Percentiles rank a stretch among this genome's conserved stretches.
phyloP scores from a whole-genome alignment of 2,797 vertebrate genomes.

The Argyrosomus regius region DNA sequence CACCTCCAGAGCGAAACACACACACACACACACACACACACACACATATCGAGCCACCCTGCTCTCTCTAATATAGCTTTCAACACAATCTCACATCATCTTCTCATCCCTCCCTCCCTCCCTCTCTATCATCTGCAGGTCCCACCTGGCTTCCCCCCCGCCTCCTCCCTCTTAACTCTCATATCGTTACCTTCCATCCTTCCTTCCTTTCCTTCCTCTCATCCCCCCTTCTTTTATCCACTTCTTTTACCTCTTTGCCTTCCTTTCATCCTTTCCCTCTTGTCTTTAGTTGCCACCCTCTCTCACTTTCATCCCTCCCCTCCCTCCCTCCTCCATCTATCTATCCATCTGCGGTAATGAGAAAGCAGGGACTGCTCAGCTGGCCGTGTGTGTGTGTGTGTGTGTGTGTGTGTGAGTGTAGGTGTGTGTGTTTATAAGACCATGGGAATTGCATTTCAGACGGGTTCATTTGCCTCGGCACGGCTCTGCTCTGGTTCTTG shows the following conservation, averaged over 20 bases:
- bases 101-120: constrained; percentile 50
- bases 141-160: constrained; percentile 19
- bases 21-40: constrained; percentile 30
- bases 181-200: constrained; percentile 13
- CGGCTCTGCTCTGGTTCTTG: constrained; percentile 56
- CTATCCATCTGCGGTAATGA: constrained; percentile 76
- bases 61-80: constrained; percentile 79
- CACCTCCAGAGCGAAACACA: constrained; percentile 44
- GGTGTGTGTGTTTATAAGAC: constrained; percentile 58
- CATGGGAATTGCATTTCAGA: constrained; percentile 80
- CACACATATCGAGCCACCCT: constrained; percentile 53
- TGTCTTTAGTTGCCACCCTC: constrained; percentile 23
- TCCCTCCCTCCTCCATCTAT: constrained; percentile 18
- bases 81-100: constrained; percentile 77
- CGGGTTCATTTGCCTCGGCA: constrained; percentile 72
- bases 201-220: background rate
- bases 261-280: constrained; percentile 9
- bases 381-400: constrained; percentile 42
- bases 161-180: constrained; percentile 19
- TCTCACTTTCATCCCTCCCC: constrained; percentile 3
- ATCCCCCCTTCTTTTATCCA: constrained; percentile 8
- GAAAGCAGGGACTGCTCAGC: constrained; percentile 72
- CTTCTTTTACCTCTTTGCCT: background rate
- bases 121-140: constrained; percentile 60
- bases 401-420: constrained; percentile 22